Percentiles rank a stretch among this genome's conserved stretches.
Evolutionary conservation across 2,888 invertebrate species (phyloP).

Genomic region (Nomada lathburiana): DNA sequence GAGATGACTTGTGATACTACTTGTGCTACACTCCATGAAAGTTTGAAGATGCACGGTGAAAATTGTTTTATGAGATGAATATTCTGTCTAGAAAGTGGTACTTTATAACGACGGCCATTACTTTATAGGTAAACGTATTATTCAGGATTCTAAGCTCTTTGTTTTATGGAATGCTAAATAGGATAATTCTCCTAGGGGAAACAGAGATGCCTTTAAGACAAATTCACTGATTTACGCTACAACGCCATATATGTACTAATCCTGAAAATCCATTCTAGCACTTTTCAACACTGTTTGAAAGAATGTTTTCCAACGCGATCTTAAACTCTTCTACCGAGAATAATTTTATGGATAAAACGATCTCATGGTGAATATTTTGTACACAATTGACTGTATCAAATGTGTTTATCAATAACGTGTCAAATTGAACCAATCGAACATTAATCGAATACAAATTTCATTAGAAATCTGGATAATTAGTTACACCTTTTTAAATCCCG

Average conservation of each 20-base stretch:
- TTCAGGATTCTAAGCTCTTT: conserved; percentile 9
- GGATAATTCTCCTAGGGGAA: not conserved
- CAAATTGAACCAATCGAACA: not conserved
- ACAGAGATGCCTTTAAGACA: conserved; percentile 2
- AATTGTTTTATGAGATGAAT: conserved; percentile 9
- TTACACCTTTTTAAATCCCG: no score
- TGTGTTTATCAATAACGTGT: not conserved
- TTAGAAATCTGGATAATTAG: no score
- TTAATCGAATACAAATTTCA: no score
- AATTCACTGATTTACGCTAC: not conserved
- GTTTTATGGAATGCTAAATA: conserved; percentile 12
- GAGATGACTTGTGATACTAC: not conserved
- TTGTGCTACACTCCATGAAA: not conserved
- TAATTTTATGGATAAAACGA: not conserved
- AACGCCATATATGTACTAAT: not conserved
- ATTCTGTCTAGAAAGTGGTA: not conserved
- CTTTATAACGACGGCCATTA: not conserved
- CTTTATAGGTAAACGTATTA: not conserved
- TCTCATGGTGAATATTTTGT: not conserved
- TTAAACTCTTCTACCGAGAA: not conserved
- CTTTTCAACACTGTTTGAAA: not conserved
- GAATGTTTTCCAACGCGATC: not conserved
- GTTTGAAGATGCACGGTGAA: not conserved
- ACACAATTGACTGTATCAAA: no score
- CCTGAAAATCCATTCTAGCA: not conserved